phyloP scores from a whole-genome alignment of 1,140 invertebrate genomes.

The Sarcophaga bullata region DNA sequence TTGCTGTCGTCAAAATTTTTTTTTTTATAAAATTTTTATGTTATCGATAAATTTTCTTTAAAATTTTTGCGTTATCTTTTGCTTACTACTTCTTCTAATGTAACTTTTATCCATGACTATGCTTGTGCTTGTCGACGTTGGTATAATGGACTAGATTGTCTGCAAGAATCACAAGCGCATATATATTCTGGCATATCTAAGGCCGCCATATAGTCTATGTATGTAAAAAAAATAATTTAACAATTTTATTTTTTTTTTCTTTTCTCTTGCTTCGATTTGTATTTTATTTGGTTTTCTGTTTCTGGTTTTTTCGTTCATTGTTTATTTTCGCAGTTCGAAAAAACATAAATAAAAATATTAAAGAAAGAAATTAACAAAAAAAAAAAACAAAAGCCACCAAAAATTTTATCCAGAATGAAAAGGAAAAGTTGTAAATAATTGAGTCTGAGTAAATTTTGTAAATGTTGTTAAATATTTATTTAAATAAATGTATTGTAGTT shows the following conservation, averaged over 20 bases:
- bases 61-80: too few species aligned
- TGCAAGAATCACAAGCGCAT: background rate
- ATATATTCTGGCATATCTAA: background rate
- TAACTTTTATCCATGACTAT: too few species aligned
- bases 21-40: too few species aligned
- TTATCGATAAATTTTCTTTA: too few species aligned
- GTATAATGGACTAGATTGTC: too few species aligned
- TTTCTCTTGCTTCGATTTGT: background rate
- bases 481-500: background rate
- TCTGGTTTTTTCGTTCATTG: too few species aligned
- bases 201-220: conserved; percentile 12
- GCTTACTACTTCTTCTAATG: too few species aligned
- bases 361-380: too few species aligned
- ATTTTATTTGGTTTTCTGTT: background rate
- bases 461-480: background rate
- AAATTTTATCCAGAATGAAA: too few species aligned
- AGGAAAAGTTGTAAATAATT: conserved; percentile 6
- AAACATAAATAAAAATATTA: background rate
- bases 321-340: background rate
- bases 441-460: background rate
- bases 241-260: background rate
- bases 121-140: too few species aligned
- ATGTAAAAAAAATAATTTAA: conserved; percentile 1
- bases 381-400: too few species aligned
- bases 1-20: too few species aligned